phyloP scores from a whole-genome alignment of 2,113 vertebrate species.

The Chrysochloris asiatica region DNA sequence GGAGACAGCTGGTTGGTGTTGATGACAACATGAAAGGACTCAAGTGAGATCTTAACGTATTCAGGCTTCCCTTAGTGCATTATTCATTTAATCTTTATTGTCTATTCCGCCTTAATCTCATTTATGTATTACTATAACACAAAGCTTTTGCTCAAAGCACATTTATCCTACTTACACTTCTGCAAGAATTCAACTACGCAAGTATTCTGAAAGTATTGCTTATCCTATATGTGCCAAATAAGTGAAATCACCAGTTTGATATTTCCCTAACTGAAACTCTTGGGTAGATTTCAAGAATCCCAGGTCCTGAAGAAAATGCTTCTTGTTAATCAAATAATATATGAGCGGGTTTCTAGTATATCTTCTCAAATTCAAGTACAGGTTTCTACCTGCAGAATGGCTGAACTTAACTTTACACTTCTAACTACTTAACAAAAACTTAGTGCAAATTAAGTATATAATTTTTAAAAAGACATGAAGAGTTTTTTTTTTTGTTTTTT shows the following conservation, averaged over 20 bases:
- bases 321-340: not conserved
- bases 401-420: not conserved
- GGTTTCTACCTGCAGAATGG: not conserved
- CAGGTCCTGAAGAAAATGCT: not conserved
- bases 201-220: too few species aligned
- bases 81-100: not conserved
- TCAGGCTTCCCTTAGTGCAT: not conserved
- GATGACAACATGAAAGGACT: not conserved
- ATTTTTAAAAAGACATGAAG: not conserved
- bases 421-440: too few species aligned
- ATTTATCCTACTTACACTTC: not conserved
- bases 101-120: not conserved
- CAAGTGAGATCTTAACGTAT: not conserved
- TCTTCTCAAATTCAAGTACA: not conserved
- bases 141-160: not conserved
- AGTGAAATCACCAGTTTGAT: not conserved
- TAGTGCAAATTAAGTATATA: conserved; percentile 14
- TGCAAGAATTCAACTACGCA: not conserved
- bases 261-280: not conserved
- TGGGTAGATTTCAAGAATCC: not conserved
- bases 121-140: not conserved
- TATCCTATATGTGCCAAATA: not conserved
- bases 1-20: not conserved
- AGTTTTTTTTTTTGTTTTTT: too few species aligned
- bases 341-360: not conserved